Evolutionary conservation across 1,140 invertebrate genomes (phyloP).

Genomic region (Caenorhabditis tropicalis): DNA sequence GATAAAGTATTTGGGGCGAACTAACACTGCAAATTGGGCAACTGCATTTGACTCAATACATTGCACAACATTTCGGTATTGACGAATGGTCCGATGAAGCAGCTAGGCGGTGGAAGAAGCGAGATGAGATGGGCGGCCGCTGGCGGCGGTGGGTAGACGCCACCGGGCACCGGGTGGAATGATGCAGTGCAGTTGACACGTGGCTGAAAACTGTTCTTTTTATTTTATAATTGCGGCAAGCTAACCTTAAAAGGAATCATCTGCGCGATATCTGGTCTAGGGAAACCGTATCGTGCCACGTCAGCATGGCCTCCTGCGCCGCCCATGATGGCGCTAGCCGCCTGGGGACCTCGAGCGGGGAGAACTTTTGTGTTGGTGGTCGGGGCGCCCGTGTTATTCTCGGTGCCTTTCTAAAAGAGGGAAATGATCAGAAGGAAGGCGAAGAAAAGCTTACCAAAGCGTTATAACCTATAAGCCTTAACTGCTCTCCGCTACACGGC

Average conservation of each 20-base stretch:
- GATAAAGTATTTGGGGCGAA: too few species aligned
- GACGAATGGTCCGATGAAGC: slow-evolving; percentile 69
- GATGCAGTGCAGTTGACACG: slow-evolving; percentile 52
- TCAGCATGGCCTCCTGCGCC: slow-evolving; percentile 42
- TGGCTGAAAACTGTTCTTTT: slow-evolving; percentile 42
- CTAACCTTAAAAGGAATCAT: slow-evolving; percentile 69
- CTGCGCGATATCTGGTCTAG: slow-evolving; percentile 68
- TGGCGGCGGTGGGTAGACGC: slow-evolving; percentile 66
- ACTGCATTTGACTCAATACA: slow-evolving; percentile 46
- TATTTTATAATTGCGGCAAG: too few species aligned
- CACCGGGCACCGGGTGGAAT: slow-evolving; percentile 69
- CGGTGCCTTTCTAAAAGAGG: background rate
- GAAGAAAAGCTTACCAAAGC: slow-evolving; percentile 52
- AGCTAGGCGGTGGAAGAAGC: slow-evolving; percentile 64
- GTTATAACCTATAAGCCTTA: slow-evolving; percentile 69
- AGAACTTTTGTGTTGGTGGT: background rate
- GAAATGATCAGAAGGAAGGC: too few species aligned
- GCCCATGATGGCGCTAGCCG: slow-evolving; percentile 53
- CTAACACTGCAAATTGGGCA: background rate
- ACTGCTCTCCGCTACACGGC: slow-evolving; percentile 67
- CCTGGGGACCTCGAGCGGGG: slow-evolving; percentile 31
- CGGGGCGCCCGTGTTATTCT: background rate
- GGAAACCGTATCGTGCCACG: slow-evolving; percentile 51
- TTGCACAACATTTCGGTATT: slow-evolving; percentile 66
- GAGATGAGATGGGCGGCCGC: slow-evolving; percentile 65